Percentiles rank a stretch among this genome's conserved stretches.
These are phyloP conservation scores for Urocolius indicus DNA, from an alignment of 2,113 vertebrate genomes.

Conservation along the genomic window DNA sequence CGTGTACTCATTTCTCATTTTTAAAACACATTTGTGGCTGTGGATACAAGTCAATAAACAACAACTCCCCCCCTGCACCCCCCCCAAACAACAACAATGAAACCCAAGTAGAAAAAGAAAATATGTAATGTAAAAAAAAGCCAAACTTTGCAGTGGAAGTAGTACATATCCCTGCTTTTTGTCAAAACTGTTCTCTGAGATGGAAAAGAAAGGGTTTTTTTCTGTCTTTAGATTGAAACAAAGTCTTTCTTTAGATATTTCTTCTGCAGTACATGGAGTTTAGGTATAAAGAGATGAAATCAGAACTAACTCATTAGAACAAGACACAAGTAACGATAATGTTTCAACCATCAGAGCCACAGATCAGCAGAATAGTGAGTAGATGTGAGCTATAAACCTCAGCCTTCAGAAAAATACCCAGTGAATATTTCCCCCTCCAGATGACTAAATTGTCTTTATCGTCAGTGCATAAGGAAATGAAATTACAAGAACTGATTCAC, in stretches of 20 bases:
- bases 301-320: background rate
- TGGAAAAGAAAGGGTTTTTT: background rate
- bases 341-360: background rate
- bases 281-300: background rate
- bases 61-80: no score
- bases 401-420: background rate
- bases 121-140: rapidly evolving
- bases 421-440: background rate
- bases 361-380: background rate
- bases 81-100: background rate
- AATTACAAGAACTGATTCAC: background rate
- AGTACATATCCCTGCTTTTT: background rate
- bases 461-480: background rate
- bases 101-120: background rate
- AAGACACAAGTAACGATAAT: background rate
- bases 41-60: background rate
- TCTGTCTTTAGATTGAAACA: background rate
- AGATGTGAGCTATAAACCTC: background rate
- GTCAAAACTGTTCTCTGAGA: background rate
- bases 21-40: background rate
- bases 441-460: background rate
- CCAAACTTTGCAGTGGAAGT: background rate
- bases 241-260: background rate
- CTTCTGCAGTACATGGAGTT: background rate
- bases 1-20: background rate